phyloP scores from a whole-genome alignment of 2,113 vertebrate genomes.

The Lagopus leucura region DNA sequence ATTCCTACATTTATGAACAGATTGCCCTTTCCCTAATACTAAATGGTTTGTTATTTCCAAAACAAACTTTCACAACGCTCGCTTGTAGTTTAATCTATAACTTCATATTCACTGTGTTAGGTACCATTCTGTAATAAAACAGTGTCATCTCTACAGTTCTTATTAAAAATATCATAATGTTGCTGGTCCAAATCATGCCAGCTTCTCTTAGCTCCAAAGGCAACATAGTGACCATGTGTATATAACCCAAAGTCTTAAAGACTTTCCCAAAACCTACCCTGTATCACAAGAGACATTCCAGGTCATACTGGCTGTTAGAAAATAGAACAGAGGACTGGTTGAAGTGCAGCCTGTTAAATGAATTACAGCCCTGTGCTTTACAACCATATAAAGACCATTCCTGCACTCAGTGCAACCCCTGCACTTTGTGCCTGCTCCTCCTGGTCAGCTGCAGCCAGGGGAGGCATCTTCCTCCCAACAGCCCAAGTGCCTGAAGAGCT shows the following conservation, averaged over 20 bases:
- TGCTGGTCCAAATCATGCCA: neutral
- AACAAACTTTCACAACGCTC: neutral
- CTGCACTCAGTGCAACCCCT: neutral
- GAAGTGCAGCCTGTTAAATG: neutral
- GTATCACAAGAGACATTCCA: neutral
- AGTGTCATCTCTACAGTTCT: neutral
- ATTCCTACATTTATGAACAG: neutral
- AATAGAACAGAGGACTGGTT: neutral
- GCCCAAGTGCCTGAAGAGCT: neutral
- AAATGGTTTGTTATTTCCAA: neutral
- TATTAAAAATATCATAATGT: neutral
- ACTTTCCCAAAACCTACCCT: rapidly evolving
- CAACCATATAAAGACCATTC: neutral
- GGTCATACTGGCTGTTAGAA: neutral
- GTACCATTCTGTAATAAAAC: neutral
- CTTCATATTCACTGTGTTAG: neutral
- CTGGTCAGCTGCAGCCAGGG: neutral
- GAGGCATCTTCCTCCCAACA: neutral
- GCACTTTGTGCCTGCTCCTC: neutral
- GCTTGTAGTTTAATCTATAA: neutral
- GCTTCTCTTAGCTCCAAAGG: neutral
- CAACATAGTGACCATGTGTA: neutral
- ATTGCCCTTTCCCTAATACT: neutral
- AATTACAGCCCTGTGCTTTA: neutral
- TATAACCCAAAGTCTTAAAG: neutral